phyloP scores from a whole-genome alignment of 2,113 vertebrate genomes.

The Taurulus bubalis region DNA sequence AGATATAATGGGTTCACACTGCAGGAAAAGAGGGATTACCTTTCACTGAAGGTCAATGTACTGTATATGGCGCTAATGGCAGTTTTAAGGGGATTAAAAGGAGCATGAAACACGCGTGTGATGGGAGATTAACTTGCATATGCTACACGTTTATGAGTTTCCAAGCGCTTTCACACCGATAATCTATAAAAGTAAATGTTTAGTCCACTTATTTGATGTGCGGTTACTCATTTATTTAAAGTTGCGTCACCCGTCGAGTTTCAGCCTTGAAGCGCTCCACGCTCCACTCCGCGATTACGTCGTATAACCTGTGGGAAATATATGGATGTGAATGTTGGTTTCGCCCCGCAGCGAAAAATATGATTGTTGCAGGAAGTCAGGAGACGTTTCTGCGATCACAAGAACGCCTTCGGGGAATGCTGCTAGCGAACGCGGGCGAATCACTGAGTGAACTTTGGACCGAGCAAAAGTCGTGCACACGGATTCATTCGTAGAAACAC shows the following conservation, averaged over 20 bases:
- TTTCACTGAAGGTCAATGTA: constrained; percentile 48
- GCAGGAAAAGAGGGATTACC: constrained; percentile 46
- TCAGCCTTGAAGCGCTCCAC: background rate
- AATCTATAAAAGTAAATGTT: constrained; percentile 4
- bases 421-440: too few species aligned
- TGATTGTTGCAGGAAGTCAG: background rate
- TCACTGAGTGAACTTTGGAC: too few species aligned
- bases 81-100: constrained; percentile 20
- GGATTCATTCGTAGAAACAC: background rate
- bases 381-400: background rate
- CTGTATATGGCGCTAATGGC: constrained; percentile 1
- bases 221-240: background rate
- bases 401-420: background rate
- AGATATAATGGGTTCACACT: constrained; percentile 19
- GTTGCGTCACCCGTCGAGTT: background rate
- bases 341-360: background rate
- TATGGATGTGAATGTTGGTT: background rate
- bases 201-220: background rate
- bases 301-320: background rate
- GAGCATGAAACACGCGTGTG: background rate
- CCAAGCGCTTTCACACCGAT: background rate
- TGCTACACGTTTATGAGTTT: background rate
- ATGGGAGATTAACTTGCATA: background rate
- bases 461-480: background rate
- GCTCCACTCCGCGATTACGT: background rate